These are phyloP conservation scores for Sesamia nonagrioides DNA, from an alignment of 1,140 invertebrate species.

Conservation along the genomic window DNA sequence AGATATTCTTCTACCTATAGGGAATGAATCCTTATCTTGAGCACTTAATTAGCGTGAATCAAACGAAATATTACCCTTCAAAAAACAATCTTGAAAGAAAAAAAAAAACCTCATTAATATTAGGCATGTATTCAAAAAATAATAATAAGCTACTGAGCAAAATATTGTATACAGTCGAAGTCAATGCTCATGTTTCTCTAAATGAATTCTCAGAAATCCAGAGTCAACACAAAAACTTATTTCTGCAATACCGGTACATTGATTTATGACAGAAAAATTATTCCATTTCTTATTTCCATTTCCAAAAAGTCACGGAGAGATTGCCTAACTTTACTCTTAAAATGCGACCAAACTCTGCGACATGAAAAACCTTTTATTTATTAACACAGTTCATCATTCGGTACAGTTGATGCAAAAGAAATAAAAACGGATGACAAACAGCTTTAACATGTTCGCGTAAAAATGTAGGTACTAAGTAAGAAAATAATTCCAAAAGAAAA, in stretches of 20 bases:
- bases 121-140: not conserved
- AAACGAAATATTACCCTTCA: too few species aligned
- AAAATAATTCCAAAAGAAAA: constrained; percentile 24
- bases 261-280: constrained; percentile 44
- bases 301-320: constrained; percentile 40
- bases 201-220: not conserved
- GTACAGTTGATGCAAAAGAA: constrained; percentile 57
- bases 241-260: constrained; percentile 39
- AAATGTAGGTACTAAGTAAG: not conserved
- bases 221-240: constrained; percentile 9
- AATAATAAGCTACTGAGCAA: not conserved
- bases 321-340: constrained; percentile 49
- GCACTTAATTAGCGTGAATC: too few species aligned
- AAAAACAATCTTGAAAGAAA: too few species aligned
- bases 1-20: too few species aligned
- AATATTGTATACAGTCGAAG: not conserved
- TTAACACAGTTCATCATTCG: constrained; percentile 61
- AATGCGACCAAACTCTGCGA: constrained; percentile 51
- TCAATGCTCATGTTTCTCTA: not conserved
- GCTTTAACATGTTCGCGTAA: constrained; percentile 31
- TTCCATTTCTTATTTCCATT: constrained; percentile 42
- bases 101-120: too few species aligned
- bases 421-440: constrained; percentile 55
- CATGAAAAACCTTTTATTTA: constrained; percentile 69
- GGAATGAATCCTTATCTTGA: too few species aligned